phyloP scores from a whole-genome alignment of 2,888 invertebrate genomes.

The Hydrotaea cyrtoneurina region DNA sequence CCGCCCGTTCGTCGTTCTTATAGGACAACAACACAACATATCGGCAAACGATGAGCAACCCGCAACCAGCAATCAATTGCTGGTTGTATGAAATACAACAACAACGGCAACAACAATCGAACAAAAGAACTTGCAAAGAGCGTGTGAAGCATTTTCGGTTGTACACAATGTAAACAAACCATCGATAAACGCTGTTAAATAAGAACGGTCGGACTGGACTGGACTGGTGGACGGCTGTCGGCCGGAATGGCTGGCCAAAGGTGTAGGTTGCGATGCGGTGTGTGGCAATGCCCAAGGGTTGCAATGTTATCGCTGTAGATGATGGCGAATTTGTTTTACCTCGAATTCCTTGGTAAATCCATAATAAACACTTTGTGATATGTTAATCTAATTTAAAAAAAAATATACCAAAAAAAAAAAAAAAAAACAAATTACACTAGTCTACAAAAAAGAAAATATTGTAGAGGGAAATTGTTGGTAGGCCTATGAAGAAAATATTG shows the following conservation, averaged over 20 bases:
- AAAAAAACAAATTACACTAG: neutral
- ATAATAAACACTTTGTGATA: constrained; percentile 5
- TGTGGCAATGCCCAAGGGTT: neutral
- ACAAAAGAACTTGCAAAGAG: constrained; percentile 21
- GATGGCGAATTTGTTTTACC: neutral
- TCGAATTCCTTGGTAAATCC: neutral
- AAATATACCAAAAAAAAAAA: constrained; percentile 2
- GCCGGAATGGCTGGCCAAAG: too few species aligned
- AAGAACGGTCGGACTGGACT: neutral
- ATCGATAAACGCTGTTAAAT: constrained; percentile 22
- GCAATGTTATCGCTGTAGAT: neutral
- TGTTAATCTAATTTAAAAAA: constrained; percentile 35
- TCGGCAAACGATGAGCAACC: neutral
- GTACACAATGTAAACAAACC: constrained; percentile 42
- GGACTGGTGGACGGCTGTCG: neutral
- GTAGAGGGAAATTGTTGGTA: too few species aligned
- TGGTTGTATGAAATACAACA: neutral
- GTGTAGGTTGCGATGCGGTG: too few species aligned
- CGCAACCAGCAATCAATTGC: neutral
- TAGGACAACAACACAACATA: constrained; percentile 5
- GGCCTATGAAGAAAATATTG: too few species aligned
- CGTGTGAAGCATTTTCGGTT: constrained; percentile 42
- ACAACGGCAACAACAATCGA: neutral
- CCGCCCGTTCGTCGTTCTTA: neutral
- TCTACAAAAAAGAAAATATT: too few species aligned